phyloP scores from a whole-genome alignment of 1,140 invertebrate genomes.

The Drosophila bifasciata region DNA sequence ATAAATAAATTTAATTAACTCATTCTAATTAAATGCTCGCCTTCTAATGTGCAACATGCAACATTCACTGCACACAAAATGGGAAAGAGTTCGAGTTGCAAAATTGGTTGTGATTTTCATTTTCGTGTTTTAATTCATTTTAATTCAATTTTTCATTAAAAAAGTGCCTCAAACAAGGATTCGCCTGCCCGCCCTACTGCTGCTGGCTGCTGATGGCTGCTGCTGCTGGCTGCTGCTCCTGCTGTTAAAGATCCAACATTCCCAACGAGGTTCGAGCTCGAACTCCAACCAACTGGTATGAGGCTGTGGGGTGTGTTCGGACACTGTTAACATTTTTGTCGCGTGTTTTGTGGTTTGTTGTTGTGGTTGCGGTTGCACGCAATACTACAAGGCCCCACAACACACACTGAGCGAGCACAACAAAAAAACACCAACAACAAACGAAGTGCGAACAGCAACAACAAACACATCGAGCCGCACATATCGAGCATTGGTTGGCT shows the following conservation, averaged over 20 bases:
- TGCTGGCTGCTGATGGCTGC: too few relatives aligned
- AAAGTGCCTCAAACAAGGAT: constrained; percentile 14
- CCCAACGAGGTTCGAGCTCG: constrained; percentile 33
- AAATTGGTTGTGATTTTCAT: constrained; percentile 65
- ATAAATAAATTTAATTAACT: constrained; percentile 71
- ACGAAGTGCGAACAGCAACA: constrained; percentile 23
- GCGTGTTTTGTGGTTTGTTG: constrained; percentile 83
- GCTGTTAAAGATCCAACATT: constrained; percentile 6
- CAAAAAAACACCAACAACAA: too few relatives aligned
- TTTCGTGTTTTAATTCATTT: constrained; percentile 51
- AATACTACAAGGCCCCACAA: constrained; percentile 54
- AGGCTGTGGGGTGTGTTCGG: constrained; percentile 7
- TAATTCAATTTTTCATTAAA: constrained; percentile 64
- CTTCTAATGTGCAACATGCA: constrained; percentile 51
- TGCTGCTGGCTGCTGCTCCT: background rate
- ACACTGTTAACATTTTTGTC: constrained; percentile 82
- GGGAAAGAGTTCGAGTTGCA: constrained; percentile 4
- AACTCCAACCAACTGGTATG: constrained; percentile 12
- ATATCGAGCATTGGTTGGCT: constrained; percentile 57
- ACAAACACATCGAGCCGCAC: constrained; percentile 48
- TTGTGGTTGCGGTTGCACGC: constrained; percentile 81
- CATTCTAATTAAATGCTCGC: constrained; percentile 55
- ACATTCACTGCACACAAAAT: constrained; percentile 6
- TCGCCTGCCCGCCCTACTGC: constrained; percentile 5
- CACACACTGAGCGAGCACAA: constrained; percentile 23